Evolutionary conservation across 1,140 invertebrate genomes (phyloP).

Genomic region (Ceratina japonica): DNA sequence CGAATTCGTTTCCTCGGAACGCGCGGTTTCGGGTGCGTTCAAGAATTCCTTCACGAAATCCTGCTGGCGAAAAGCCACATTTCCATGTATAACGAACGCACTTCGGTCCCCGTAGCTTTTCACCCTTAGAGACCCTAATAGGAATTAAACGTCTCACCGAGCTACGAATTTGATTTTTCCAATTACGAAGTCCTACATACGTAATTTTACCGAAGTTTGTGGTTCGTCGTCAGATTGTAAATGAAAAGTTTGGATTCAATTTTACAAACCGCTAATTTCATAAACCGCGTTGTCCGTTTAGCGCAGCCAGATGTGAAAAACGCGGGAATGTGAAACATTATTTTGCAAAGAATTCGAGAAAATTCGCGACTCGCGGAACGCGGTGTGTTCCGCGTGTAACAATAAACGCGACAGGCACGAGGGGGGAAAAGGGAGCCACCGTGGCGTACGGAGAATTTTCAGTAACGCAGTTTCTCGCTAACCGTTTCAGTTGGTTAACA

Average conservation of each 20-base stretch:
- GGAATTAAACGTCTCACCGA: background rate
- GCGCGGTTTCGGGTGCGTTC: background rate
- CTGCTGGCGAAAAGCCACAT: background rate
- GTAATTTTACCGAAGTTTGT: no score
- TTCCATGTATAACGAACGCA: background rate
- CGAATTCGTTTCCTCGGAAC: background rate
- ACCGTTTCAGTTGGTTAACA: conserved; percentile 12
- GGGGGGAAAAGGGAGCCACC: no score
- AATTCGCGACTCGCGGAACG: conserved; percentile 44
- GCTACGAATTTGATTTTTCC: no score
- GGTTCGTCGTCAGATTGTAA: background rate
- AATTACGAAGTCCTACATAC: background rate
- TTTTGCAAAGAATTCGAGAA: conserved; percentile 30
- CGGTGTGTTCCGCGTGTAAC: conserved; percentile 19
- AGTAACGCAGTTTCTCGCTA: conserved; percentile 8
- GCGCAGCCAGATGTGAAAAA: background rate
- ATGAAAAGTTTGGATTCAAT: background rate
- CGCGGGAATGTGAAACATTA: conserved; percentile 23
- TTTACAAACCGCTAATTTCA: background rate
- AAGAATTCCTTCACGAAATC: background rate
- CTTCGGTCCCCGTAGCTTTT: no score
- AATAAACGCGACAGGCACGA: conserved; percentile 32
- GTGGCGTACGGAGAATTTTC: conserved; percentile 9
- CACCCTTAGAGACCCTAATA: no score
- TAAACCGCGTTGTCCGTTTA: background rate